Evolutionary conservation across 64 coral and sea anemone genomes (phyloP), one percentile per base, ranked within the genome.

Genomic region (Trachythela sp.): DNA sequence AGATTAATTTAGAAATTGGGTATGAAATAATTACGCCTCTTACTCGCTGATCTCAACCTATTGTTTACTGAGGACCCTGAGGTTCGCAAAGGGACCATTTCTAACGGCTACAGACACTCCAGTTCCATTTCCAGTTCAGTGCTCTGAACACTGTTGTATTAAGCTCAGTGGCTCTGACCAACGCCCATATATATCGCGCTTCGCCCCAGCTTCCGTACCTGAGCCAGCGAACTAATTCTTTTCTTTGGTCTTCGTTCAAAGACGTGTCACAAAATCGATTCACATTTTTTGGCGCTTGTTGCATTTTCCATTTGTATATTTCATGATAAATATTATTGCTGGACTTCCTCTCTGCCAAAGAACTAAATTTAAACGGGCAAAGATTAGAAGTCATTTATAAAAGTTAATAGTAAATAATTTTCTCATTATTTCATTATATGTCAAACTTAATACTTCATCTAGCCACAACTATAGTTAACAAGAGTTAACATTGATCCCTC

Each of bases 271-370:
- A 96, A 84, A 96, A 96, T 32, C 34, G 89, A 70, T 96, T 48
- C 85, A 96, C 87, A 14, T 86, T 88, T 27, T 59, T 83, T 29
- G 92, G 94, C 50, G 94, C 94, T 86, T 86, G 32, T 54, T 91
- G 67, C 89, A 96, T 91, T 84, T 96, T 96, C 94, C 94, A 93
- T 41, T 90, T 64, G 58, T 88, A 93, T 33, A 96, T 58, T 75
- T 96, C 92, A 84, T 90, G 71, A 54, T 96, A 96, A 11, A 96
- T 26, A 84, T 37, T 80, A 35, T 35, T 80, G 4, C 31, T 39
- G 13, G 4, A 36, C 20, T 39, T 13, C 17, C 75, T 80, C 10
- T 80, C 75, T 0, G 26, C 33, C 37, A 80, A 80, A 18, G 33
- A 37, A 1, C 20, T 18, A 35, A 37, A 80, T 80, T 80, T 80